Evolutionary conservation across 2,888 invertebrate species (phyloP), one percentile per base, ranked within the genome.

Genomic region (Drosophila kanekoi): DNA sequence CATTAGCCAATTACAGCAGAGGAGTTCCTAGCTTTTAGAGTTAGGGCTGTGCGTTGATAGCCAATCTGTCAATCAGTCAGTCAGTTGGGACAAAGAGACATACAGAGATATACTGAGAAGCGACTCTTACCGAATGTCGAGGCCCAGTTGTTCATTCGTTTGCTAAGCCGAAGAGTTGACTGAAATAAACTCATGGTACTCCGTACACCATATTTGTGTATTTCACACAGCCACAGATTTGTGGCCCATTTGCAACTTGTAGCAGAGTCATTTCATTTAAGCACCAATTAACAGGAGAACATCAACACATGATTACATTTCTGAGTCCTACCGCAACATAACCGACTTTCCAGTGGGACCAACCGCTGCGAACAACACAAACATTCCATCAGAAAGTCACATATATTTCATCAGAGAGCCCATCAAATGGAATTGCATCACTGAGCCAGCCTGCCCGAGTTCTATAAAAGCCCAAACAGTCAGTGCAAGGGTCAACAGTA

Each of bases 301-400:
- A 64, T 4, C 45, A 41, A 33, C 43, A 54, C 32, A 45, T 52
- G 48, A 58, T 59, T 37, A 37, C 32, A 38, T 18, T 40, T 49
- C 38, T 1, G 32, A 61, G 83, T 79, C 88, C 85, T 85, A 74
- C 74, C 85, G 48, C 81, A 85, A 82, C 61, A 51, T 64, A 68
- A 20, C 51, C 66, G 53, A 69, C 53, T 60, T 71, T 68, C 56
- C 13, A 63, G 20, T 37, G 48, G 44, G 76, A 73, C 78, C 79
- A 18, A 85, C 81, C 63, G 79, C 77, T 79, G 89, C 51, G 82
- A 28, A 32, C 40, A 51, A 87, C 87, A 87, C 81, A 70, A 81
- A 73, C 70, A 72, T 80, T 83, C 83, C 85, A 89, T 87, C 85
- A 87, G 72, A 45, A 41, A 67, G 44, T 64, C 69, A 53, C 78